These are phyloP conservation scores for Drosophila auraria DNA, from an alignment of 1,140 invertebrate species.

Conservation along the genomic window DNA sequence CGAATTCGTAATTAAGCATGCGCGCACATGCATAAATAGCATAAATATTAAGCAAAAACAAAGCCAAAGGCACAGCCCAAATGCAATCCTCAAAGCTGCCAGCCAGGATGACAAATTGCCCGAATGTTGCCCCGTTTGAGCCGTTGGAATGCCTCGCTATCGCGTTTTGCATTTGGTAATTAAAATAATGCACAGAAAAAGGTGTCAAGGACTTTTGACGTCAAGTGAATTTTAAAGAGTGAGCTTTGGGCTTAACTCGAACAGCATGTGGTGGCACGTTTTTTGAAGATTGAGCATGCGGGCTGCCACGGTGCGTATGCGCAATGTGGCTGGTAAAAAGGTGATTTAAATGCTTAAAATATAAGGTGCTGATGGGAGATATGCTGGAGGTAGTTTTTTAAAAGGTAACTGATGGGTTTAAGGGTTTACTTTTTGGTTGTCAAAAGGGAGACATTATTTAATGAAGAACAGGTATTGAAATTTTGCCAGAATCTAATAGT, in stretches of 20 bases:
- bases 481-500: not conserved
- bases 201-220: conserved; percentile 76
- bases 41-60: conserved; percentile 59
- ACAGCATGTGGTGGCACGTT: conserved; percentile 35
- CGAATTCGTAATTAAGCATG: conserved; percentile 79
- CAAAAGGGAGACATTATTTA: not conserved
- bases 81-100: conserved; percentile 10
- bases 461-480: not conserved
- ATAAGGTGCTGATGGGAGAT: not conserved
- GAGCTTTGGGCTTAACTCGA: conserved; percentile 4
- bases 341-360: conserved; percentile 7
- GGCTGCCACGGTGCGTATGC: conserved; percentile 38
- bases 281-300: conserved; percentile 9
- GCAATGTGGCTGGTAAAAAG: not conserved
- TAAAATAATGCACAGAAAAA: conserved; percentile 70
- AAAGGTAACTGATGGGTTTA: not conserved
- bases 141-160: conserved; percentile 40
- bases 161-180: conserved; percentile 61
- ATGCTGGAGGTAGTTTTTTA: not conserved
- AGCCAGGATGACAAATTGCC: conserved; percentile 75
- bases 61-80: conserved; percentile 23
- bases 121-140: conserved; percentile 8
- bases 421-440: not conserved
- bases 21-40: conserved; percentile 77
- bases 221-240: conserved; percentile 69